phyloP scores from a whole-genome alignment of 2,888 invertebrate genomes.

The Eupithecia centaureata region DNA sequence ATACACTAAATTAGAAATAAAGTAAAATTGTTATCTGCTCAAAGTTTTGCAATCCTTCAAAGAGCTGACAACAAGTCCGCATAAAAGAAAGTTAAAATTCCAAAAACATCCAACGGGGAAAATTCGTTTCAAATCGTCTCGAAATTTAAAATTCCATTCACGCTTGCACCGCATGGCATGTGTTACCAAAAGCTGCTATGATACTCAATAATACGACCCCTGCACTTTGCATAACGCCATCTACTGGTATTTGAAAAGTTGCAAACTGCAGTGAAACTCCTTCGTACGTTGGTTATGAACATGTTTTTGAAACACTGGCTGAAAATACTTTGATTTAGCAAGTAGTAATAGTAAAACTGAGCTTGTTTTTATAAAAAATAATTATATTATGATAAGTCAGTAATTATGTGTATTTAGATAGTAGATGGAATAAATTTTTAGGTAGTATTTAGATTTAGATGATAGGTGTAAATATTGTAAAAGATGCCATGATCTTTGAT shows the following conservation, averaged over 20 bases:
- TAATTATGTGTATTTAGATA: too few relatives aligned
- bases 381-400: too few relatives aligned
- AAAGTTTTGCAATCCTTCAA: background rate
- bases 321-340: background rate
- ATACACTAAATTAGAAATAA: background rate
- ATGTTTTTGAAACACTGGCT: slow-evolving; percentile 36
- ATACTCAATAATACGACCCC: slow-evolving; percentile 66
- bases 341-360: background rate
- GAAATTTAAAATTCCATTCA: slow-evolving; percentile 25
- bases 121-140: background rate
- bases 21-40: background rate
- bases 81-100: background rate
- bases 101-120: background rate
- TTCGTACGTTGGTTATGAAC: slow-evolving; percentile 37
- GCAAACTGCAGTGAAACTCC: slow-evolving; percentile 56
- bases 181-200: slow-evolving; percentile 48
- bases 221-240: slow-evolving; percentile 71
- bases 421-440: too few relatives aligned
- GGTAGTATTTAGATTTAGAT: too few relatives aligned
- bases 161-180: slow-evolving; percentile 42
- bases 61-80: background rate
- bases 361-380: background rate
- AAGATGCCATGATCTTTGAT: too few relatives aligned
- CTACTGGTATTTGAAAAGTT: slow-evolving; percentile 74
- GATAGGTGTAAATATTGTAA: too few relatives aligned